Evolutionary conservation across 2,797 vertebrate genomes (phyloP).

Genomic region (Sparus aurata): DNA sequence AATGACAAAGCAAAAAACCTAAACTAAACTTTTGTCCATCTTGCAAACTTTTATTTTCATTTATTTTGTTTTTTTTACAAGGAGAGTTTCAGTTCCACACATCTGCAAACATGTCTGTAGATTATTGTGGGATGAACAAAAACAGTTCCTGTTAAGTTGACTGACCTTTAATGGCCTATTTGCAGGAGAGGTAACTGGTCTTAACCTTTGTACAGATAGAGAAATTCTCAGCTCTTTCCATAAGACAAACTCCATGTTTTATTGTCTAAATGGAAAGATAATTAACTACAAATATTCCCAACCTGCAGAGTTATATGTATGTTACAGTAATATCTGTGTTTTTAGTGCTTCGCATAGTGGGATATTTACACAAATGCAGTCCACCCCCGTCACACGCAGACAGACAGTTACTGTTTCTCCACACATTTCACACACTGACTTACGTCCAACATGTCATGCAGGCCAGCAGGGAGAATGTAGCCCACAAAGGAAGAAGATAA

Average conservation of each 20-base stretch:
- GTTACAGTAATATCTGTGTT: constrained; percentile 1
- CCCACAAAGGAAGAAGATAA: constrained; percentile 52
- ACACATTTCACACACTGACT: constrained; percentile 82
- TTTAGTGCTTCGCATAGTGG: not conserved
- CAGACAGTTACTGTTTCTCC: constrained; percentile 54
- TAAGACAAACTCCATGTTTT: not conserved
- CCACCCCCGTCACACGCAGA: constrained; percentile 12
- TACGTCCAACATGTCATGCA: constrained; percentile 54
- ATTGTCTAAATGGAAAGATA: not conserved
- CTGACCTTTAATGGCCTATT: not conserved
- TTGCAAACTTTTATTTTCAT: too few species aligned
- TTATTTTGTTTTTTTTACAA: too few species aligned
- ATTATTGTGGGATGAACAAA: not conserved
- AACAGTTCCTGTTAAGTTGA: not conserved
- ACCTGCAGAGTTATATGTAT: not conserved
- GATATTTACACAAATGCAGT: not conserved
- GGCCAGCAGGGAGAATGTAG: constrained; percentile 40
- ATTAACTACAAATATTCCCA: not conserved
- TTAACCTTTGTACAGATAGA: too few species aligned
- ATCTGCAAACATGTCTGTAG: not conserved
- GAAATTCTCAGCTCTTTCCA: not conserved
- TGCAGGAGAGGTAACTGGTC: not conserved
- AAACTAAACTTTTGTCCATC: too few species aligned
- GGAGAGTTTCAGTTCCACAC: too few species aligned
- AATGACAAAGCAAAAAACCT: too few species aligned